These are phyloP conservation scores for Microplitis demolitor DNA, from an alignment of 1,140 invertebrate species.

Conservation along the genomic window DNA sequence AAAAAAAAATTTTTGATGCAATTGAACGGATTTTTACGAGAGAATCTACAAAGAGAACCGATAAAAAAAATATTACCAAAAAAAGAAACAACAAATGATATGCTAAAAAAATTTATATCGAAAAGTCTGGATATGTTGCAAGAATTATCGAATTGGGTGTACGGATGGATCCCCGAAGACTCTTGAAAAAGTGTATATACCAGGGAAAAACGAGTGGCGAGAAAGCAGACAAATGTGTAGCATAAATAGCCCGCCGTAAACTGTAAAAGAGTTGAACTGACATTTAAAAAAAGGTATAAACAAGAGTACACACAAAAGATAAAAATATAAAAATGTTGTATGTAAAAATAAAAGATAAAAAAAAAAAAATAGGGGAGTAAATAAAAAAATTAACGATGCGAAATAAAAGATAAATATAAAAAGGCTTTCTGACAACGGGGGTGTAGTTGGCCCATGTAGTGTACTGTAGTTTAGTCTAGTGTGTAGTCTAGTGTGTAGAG, in stretches of 20 bases:
- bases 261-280: background rate
- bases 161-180: background rate
- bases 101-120: too few relatives aligned
- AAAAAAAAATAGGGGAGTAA: constrained; percentile 30
- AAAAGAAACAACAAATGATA: too few relatives aligned
- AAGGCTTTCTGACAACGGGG: background rate
- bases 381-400: constrained; percentile 4
- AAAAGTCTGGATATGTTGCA: too few relatives aligned
- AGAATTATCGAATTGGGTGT: background rate
- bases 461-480: too few relatives aligned
- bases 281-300: background rate
- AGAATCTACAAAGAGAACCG: too few relatives aligned
- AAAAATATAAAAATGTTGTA: background rate
- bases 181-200: background rate
- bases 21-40: too few relatives aligned
- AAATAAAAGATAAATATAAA: constrained; percentile 37
- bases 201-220: constrained; percentile 7
- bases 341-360: constrained; percentile 15
- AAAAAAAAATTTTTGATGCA: too few relatives aligned
- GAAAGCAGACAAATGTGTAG: constrained; percentile 19
- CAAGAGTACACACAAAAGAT: background rate
- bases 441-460: background rate
- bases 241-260: constrained; percentile 16
- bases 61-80: too few relatives aligned
- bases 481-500: background rate